Base-by-base conservation (phyloP, 2,888 invertebrate genomes). In the Labia minor region DNA sequence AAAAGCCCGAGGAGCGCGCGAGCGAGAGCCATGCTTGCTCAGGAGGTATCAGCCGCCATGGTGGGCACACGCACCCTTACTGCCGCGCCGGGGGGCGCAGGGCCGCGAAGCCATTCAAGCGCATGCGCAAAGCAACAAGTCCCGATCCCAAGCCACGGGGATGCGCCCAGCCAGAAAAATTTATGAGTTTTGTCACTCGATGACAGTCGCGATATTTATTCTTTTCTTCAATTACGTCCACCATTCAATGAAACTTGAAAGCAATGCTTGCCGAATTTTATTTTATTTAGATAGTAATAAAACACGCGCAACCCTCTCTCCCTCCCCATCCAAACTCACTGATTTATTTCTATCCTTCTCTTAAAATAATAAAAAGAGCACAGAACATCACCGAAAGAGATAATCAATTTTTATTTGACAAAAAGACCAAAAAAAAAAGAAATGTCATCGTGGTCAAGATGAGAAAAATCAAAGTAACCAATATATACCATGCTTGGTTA, bases 1-100 rank as follows among this genome's bases (percentile, higher is more conserved):
- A 49, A 49, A 11, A 49, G 16, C 49, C 14, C n/a, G 49, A 16
- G 16, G 49, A 49, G 49, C 26, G 26, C 26, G 26, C 3, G 26
- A 3, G 8, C 3, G 26, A 26, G 26, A 6, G 4, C 3, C 8
- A 26, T 26, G 3, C 49, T 2, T 16, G 16, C n/a, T 49, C 49
- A 49, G n/a, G 49, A 49, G n/a, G 49, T 49, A 49, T 49, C 49
- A 14, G 49, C 49, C 49, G 49, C 49, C 49, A 49, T 49, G 49
- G n/a, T 49, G 49, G 49, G 8, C 49, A 49, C 49, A 49, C 49
- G 49, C 49, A 49, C 49, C 49, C 49, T 49, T 49, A 49, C 49
- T 49, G 49, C 2, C 26, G 26, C 8, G 8, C 4, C 26, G 26
- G 49, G 49, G 49, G 49, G 49, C 16, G 49, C 49, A 16, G n/a